Conservation (phyloP, 2,113 vertebrate genomes). For the Lepisosteus osseus region DNA sequence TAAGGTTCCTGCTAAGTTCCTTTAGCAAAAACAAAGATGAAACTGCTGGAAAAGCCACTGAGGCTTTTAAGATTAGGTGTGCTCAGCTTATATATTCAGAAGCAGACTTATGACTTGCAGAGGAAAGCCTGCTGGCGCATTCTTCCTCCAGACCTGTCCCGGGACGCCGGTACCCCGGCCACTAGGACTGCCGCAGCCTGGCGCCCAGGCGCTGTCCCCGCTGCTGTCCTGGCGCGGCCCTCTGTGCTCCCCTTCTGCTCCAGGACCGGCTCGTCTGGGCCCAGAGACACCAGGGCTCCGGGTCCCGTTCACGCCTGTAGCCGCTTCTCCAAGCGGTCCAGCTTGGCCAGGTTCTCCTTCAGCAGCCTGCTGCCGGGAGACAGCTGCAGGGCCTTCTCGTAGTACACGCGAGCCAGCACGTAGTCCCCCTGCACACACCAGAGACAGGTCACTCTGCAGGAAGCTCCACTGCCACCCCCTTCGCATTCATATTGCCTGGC, state of each 20-base stretch:
- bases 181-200: neutral
- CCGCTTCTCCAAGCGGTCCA: conserved; percentile 87
- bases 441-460: conserved; percentile 7
- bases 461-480: neutral
- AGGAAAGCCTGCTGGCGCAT: too few species aligned
- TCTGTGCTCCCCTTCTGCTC: neutral
- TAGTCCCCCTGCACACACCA: conserved; percentile 81
- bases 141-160: too few species aligned
- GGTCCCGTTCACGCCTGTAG: conserved; percentile 58
- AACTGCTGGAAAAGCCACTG: too few species aligned
- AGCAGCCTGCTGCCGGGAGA: conserved; percentile 87
- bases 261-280: neutral
- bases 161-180: too few species aligned
- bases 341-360: conserved; percentile 90
- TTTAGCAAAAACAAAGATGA: neutral
- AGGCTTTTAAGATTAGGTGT: too few species aligned
- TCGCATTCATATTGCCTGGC: neutral
- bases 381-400: conserved; percentile 81
- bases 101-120: too few species aligned
- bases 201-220: neutral
- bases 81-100: too few species aligned
- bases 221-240: neutral
- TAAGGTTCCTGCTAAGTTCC: neutral
- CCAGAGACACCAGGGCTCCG: neutral
- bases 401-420: conserved; percentile 80